phyloP scores from a whole-genome alignment of 1,140 invertebrate genomes.

The Drosophila ohnishii region DNA sequence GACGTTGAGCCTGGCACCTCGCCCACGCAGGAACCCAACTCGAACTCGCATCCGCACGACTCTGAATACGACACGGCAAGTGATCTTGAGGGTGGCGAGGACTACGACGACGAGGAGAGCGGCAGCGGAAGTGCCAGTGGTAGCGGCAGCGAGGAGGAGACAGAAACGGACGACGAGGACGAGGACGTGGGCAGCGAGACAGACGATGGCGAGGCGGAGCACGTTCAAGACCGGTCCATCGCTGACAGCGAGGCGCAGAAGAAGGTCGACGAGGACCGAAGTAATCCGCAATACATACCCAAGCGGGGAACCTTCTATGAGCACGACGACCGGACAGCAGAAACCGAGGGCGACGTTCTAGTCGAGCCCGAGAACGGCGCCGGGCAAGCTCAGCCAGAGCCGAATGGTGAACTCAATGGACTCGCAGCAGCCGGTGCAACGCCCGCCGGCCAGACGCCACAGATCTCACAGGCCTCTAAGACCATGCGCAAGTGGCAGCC shows the following conservation, averaged over 20 bases:
- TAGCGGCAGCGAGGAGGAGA: conserved; percentile 81
- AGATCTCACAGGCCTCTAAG: conserved; percentile 77
- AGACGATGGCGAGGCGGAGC: conserved; percentile 82
- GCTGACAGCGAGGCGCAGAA: conserved; percentile 85
- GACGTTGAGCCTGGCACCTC: conserved; percentile 63
- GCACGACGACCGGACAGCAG: conserved; percentile 94
- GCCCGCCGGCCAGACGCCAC: conserved; percentile 52
- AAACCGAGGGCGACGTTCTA: conserved; percentile 84
- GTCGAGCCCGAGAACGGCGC: conserved; percentile 42
- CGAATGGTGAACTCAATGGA: conserved; percentile 47
- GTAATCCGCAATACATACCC: conserved; percentile 98
- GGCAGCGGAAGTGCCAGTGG: conserved; percentile 76
- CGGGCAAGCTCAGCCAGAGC: conserved; percentile 24
- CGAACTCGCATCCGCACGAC: conserved; percentile 79
- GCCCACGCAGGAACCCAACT: conserved; percentile 65
- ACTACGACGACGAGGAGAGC: conserved; percentile 70
- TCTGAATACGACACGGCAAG: conserved; percentile 82
- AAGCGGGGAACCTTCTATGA: conserved; percentile 98
- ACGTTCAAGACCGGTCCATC: conserved; percentile 84
- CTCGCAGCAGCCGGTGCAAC: conserved; percentile 47
- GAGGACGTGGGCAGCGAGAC: conserved; percentile 84
- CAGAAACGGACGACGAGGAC: conserved; percentile 73
- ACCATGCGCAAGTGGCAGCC: conserved; percentile 84
- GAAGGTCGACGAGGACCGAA: conserved; percentile 95
- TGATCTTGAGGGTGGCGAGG: conserved; percentile 83